These are phyloP conservation scores for Kobus ellipsiprymnus DNA, from an alignment of 2,113 vertebrate species.

Conservation along the genomic window DNA sequence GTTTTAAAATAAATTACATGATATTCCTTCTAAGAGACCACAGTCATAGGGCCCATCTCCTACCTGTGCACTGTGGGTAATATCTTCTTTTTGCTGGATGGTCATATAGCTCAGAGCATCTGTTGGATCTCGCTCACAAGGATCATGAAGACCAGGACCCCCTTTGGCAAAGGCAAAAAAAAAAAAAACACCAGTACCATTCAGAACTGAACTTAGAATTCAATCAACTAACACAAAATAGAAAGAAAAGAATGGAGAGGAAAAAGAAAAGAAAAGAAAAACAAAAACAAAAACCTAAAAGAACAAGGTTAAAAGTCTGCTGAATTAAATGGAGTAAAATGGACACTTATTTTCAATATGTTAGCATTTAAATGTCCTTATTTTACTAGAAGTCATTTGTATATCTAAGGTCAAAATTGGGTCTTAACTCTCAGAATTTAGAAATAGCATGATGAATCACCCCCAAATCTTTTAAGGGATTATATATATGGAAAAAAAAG, in stretches of 20 bases:
- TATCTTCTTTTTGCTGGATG: slow-evolving; percentile 92
- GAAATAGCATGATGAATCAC: slow-evolving; percentile 19
- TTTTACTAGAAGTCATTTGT: slow-evolving; percentile 29
- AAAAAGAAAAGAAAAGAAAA: neutral
- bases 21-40: neutral
- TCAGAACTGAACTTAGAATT: slow-evolving; percentile 42
- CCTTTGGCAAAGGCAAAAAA: slow-evolving; percentile 78
- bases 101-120: slow-evolving; percentile 93
- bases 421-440: slow-evolving; percentile 47
- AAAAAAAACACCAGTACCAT: slow-evolving; percentile 10
- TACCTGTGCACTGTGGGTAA: slow-evolving; percentile 97
- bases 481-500: slow-evolving; percentile 27
- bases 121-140: slow-evolving; percentile 95
- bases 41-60: neutral
- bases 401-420: slow-evolving; percentile 5
- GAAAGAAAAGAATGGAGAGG: neutral
- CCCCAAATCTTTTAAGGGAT: slow-evolving; percentile 17
- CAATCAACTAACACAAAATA: slow-evolving; percentile 30
- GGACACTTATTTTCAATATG: slow-evolving; percentile 18
- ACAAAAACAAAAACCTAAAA: neutral
- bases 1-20: neutral
- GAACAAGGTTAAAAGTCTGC: slow-evolving; percentile 27
- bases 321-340: slow-evolving; percentile 19
- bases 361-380: slow-evolving; percentile 28
- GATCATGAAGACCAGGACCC: slow-evolving; percentile 96